phyloP scores from a whole-genome alignment of 2,888 invertebrate species.

The Metacarcinus magister region DNA sequence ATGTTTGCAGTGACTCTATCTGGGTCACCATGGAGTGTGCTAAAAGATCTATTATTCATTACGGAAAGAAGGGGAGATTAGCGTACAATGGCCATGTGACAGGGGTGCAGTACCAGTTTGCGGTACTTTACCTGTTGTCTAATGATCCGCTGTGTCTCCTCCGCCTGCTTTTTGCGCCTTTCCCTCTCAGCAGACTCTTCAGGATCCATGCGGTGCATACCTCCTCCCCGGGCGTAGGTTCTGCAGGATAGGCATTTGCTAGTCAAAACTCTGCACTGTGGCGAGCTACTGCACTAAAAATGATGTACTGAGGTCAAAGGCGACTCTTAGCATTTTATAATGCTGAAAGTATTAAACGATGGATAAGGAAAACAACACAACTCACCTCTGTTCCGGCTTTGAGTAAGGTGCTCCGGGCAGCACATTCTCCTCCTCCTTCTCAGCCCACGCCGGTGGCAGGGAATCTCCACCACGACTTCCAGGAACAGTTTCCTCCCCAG shows the following conservation, averaged over 20 bases:
- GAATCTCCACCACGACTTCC: conserved; percentile 49
- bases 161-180: conserved; percentile 91
- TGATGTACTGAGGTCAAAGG: not conserved
- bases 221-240: conserved; percentile 80
- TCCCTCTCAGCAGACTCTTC: conserved; percentile 90
- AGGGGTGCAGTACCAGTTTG: not conserved
- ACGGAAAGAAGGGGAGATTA: not conserved
- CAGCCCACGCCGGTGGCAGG: conserved; percentile 79
- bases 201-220: conserved; percentile 77
- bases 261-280: not conserved
- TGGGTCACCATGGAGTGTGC: not conserved
- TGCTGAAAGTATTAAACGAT: not conserved
- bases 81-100: not conserved
- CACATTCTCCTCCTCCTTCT: conserved; percentile 70
- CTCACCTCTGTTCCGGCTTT: conserved; percentile 75
- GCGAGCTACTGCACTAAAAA: not conserved
- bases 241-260: conserved; percentile 51
- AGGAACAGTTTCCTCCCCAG: conserved; percentile 86
- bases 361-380: conserved; percentile 42
- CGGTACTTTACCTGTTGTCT: conserved; percentile 87
- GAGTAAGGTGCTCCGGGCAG: conserved; percentile 77
- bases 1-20: not conserved
- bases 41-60: not conserved
- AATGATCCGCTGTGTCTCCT: conserved; percentile 94
- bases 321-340: not conserved